Conservation (phyloP, 2,797 vertebrate genomes). For the Leptodactylus fallax region DNA sequence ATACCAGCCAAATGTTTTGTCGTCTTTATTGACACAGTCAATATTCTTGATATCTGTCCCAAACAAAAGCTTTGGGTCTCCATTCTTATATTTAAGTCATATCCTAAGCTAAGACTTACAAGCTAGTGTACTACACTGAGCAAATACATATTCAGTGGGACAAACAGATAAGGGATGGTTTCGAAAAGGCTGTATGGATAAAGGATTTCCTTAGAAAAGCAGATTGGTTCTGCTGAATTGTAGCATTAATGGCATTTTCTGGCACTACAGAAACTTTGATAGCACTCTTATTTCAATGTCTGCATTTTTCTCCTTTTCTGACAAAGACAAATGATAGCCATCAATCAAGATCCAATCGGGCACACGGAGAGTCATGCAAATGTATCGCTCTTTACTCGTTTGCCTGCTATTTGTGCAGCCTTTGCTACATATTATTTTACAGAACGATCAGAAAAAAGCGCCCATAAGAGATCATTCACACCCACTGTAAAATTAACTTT, state of each 20-base stretch:
- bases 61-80: background rate
- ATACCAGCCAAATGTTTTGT: background rate
- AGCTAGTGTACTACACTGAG: background rate
- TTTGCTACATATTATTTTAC: slow-evolving; percentile 85
- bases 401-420: slow-evolving; percentile 80
- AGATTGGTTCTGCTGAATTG: slow-evolving; percentile 78
- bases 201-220: slow-evolving; percentile 64
- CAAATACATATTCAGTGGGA: background rate
- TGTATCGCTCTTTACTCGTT: slow-evolving; percentile 80
- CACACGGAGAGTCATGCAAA: slow-evolving; percentile 77
- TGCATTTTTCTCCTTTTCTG: slow-evolving; percentile 84
- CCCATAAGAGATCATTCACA: slow-evolving; percentile 84
- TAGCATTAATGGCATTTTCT: slow-evolving; percentile 84
- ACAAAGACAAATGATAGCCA: slow-evolving; percentile 91
- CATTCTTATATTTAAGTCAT: background rate
- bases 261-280: slow-evolving; percentile 88
- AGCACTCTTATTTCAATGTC: slow-evolving; percentile 85
- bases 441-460: slow-evolving; percentile 82
- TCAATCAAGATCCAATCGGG: slow-evolving; percentile 90
- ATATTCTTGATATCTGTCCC: background rate
- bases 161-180: slow-evolving; percentile 16
- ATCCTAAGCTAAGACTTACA: background rate
- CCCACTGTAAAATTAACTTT: slow-evolving; percentile 85
- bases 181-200: slow-evolving; percentile 4
- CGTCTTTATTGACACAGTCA: background rate